Evolutionary conservation across 2,797 vertebrate genomes (phyloP), one percentile per base, ranked within the genome.

Genomic region (Onychomys arenicola): DNA sequence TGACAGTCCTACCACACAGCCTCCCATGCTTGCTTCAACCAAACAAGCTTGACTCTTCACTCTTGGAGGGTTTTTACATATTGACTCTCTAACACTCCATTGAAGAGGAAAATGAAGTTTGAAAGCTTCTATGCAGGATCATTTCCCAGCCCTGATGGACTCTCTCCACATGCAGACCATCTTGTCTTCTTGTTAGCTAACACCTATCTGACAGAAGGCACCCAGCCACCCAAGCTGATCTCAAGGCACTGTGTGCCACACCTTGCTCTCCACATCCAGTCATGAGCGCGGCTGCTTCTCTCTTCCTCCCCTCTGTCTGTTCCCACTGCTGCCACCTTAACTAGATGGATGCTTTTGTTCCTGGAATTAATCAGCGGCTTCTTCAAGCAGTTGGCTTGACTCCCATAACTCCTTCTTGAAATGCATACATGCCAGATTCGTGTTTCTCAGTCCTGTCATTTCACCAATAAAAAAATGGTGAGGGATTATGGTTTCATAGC

Each of bases 291-390:
- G 86, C 10, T 32, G 52, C 73, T 17, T 89, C 46, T 94, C 67
- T 90, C 14, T 17, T 84, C 55, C 14, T 78, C 12, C 59, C 10
- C 7, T 43, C 12, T 46, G 29, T 25, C 84, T 23, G 63, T 81
- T 75, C 67, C 52, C 81, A 59, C 25, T 82, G 40, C 46, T 94
- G 52, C 46, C 17, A 91, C 27, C 61, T 65, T 73, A 71, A 96
- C 93, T 11, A 95, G 61, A 94, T 43, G 37, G 34, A 52, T 49
- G 14, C 21, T 94, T 92, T 84, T n/a, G 34, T 90, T 81, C 46
- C 59, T 69, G 29, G 57, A 84, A 71, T 71, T 93, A 89, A 59
- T 37, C 2, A 78, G 25, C 46, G 87, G 80, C 61, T 82, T 89
- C 52, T 40, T 32, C 81, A 2, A 5, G 49, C 76, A 65, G 65